These are phyloP conservation scores for Drosophila busckii DNA, from an alignment of 1,140 invertebrate species.

Conservation along the genomic window DNA sequence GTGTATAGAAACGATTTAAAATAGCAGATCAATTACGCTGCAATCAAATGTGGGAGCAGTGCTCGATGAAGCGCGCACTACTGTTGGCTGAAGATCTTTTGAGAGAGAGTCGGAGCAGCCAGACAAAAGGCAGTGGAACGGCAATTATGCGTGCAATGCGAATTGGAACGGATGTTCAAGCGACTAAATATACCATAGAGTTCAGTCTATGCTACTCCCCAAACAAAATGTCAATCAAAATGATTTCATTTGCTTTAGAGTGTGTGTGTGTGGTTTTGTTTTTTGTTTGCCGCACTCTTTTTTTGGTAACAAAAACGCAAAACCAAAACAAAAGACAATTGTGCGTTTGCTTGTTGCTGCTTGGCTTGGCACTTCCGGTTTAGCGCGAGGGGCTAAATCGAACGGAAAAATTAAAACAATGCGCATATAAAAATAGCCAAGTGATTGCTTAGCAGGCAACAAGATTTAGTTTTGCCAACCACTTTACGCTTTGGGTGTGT, in stretches of 20 bases:
- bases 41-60: conserved; percentile 57
- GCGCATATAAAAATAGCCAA: conserved; percentile 42
- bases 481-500: conserved; percentile 25
- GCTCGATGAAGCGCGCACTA: conserved; percentile 62
- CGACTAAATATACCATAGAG: conserved; percentile 54
- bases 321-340: conserved; percentile 37
- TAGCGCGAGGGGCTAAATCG: conserved; percentile 65
- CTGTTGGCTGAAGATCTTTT: conserved; percentile 6
- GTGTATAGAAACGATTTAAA: conserved; percentile 42
- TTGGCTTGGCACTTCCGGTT: conserved; percentile 68
- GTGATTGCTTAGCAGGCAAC: conserved; percentile 11
- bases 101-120: background rate
- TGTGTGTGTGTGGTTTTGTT: conserved; percentile 1
- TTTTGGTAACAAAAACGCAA: conserved; percentile 11
- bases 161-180: conserved; percentile 71
- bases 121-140: conserved; percentile 44
- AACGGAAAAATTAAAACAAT: conserved; percentile 55
- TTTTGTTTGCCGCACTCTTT: conserved; percentile 10
- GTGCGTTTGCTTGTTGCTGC: conserved; percentile 39
- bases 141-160: conserved; percentile 75
- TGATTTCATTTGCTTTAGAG: conserved; percentile 29
- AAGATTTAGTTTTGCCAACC: background rate
- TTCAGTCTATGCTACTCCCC: conserved; percentile 21
- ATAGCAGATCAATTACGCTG: conserved; percentile 70
- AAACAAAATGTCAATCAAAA: conserved; percentile 48